Base-by-base conservation (phyloP, 2,113 vertebrate genomes). In the Xenopus tropicalis region DNA sequence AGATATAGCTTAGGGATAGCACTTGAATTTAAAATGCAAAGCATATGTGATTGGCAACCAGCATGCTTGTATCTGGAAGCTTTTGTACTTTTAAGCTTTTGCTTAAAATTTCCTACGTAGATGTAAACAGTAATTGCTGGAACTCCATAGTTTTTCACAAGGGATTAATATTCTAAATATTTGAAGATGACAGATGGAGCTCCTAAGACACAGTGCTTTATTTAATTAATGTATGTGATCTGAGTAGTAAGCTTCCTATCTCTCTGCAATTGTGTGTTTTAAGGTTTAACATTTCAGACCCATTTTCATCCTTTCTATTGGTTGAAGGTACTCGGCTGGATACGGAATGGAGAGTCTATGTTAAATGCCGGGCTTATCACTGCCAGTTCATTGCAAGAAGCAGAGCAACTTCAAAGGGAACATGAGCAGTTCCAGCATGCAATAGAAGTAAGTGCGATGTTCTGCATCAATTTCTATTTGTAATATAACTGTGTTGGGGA, bases 341-440 rank as follows among this genome's bases (percentile, higher is more conserved):
- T 99, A 80, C 93, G 97, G 70, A 99, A 99, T 0, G 97, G 97
- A 2, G 97, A 99, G 84, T 99, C 97, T 0, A 99, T 99, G 97
- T 80, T 99, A 65, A 99, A 98, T 1, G 97, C 97, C 0, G 96
- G 97, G 3, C 86, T 99, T 4, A 99, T 99, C 84, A 99, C 97
- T 1, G 97, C 97, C 69, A 98, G 97, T 82, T 99, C 97, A 1
- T 85, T 99, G 58, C 97, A 98, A 82, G 97, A 99, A 78, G 97
- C 97, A 0, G 97, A 99, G 37, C 97, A 99, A 77, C 90, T 99
- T 52, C 97, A 99, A 88, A 88, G 96, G 72, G 97, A 99, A 24
- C 97, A 99, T 0, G 97, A 99, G 74, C 97, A 99, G 81, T 99
- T 99, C 82, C 97, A 99, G 79, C 97, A 99, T 1, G 97, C 97